phyloP scores from a whole-genome alignment of 2,113 vertebrate species.

The Leiothrix lutea region DNA sequence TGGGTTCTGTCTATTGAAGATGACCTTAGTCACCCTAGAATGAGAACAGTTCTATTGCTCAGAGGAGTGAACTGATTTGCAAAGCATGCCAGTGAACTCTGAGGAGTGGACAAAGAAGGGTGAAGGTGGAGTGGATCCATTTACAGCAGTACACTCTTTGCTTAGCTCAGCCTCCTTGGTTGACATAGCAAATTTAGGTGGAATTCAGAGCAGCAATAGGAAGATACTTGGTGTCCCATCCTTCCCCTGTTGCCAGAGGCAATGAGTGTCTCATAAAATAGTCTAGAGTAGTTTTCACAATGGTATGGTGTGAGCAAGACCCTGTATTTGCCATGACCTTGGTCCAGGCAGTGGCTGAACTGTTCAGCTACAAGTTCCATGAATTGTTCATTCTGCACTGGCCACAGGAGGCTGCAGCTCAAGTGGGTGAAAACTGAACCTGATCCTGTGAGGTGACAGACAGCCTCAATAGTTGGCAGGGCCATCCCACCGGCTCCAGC shows the following conservation, averaged over 20 bases:
- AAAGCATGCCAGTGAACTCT: neutral
- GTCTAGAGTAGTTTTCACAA: neutral
- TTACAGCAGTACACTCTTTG: neutral
- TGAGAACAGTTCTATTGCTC: neutral
- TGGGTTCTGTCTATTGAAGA: neutral
- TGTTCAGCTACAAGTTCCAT: neutral
- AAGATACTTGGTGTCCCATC: neutral
- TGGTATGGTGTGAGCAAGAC: neutral
- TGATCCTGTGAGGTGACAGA: fast-evolving
- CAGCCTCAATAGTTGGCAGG: neutral
- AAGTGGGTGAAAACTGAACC: neutral
- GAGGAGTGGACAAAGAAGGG: neutral
- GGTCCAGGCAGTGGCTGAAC: neutral
- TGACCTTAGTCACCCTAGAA: neutral
- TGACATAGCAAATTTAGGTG: neutral
- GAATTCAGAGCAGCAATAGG: neutral
- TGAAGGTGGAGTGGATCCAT: neutral
- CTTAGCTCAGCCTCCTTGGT: neutral
- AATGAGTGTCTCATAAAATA: neutral
- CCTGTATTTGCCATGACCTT: neutral
- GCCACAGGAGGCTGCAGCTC: neutral
- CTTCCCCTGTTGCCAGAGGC: neutral
- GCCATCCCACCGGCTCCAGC: neutral
- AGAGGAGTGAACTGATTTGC: neutral
- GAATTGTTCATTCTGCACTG: neutral